Evolutionary conservation across 1,140 invertebrate species (phyloP).

Genomic region (Drosophila paulistorum): DNA sequence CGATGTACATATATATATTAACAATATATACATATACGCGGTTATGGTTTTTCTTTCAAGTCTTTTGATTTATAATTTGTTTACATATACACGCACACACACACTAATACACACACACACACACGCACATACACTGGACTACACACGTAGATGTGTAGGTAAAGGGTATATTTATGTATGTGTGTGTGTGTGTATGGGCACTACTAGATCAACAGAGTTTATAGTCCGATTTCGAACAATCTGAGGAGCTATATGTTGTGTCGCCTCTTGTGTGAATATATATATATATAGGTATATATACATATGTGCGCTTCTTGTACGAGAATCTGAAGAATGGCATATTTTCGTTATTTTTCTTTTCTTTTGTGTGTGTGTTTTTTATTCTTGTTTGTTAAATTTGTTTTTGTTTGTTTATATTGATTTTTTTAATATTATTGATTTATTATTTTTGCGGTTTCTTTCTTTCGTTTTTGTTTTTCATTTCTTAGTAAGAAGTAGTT

Average conservation of each 20-base stretch:
- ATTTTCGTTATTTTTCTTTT: conserved; percentile 46
- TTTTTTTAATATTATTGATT: conserved; percentile 52
- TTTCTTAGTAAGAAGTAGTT: conserved; percentile 78
- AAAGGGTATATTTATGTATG: neutral
- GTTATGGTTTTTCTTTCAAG: conserved; percentile 50
- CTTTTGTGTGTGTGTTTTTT: conserved; percentile 29
- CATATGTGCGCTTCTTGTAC: conserved; percentile 11
- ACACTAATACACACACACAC: conserved; percentile 12
- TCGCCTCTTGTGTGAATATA: conserved; percentile 1
- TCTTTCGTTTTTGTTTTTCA: conserved; percentile 47
- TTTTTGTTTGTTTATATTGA: conserved; percentile 24
- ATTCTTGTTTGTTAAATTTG: conserved; percentile 36
- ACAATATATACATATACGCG: conserved; percentile 30
- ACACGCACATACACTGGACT: conserved; percentile 13
- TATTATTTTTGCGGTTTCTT: conserved; percentile 37
- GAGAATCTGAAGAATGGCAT: conserved; percentile 27
- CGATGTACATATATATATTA: conserved; percentile 11
- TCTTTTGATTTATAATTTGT: conserved; percentile 37
- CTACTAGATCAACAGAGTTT: conserved; percentile 7
- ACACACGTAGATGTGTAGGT: neutral
- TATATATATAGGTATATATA: no score
- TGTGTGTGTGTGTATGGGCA: neutral
- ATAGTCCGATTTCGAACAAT: conserved; percentile 4
- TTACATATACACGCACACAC: conserved; percentile 34
- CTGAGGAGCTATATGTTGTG: neutral